These are phyloP conservation scores for Heliconius nattereri DNA, from an alignment of 1,140 invertebrate genomes.

Conservation along the genomic window DNA sequence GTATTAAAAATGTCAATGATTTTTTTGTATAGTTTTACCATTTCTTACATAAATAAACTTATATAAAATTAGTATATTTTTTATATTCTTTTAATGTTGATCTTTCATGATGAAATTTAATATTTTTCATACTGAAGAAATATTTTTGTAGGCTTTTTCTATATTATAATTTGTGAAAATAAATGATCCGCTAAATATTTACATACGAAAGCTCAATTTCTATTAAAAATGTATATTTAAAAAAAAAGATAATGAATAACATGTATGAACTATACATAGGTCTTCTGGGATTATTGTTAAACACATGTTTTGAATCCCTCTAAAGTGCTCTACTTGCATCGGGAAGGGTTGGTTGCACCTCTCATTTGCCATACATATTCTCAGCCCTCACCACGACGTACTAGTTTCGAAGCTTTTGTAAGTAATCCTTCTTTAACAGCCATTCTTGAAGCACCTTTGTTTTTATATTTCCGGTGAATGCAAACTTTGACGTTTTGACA, in stretches of 20 bases:
- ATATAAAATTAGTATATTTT: background rate
- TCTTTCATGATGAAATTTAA: no score
- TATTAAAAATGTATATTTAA: background rate
- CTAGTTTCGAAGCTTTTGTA: constrained; percentile 61
- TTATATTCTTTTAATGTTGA: no score
- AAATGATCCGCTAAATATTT: background rate
- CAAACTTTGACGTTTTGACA: constrained; percentile 57
- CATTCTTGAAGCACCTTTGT: constrained; percentile 58
- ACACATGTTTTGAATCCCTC: constrained; percentile 72
- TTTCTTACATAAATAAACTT: background rate
- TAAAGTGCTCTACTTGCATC: constrained; percentile 68
- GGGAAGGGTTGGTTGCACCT: constrained; percentile 68
- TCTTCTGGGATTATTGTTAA: constrained; percentile 64
- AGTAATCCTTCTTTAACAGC: constrained; percentile 59
- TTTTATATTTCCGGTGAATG: constrained; percentile 62
- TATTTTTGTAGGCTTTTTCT: no score
- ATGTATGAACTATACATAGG: constrained; percentile 3
- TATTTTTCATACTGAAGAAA: no score
- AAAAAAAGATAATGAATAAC: background rate
- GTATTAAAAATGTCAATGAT: background rate
- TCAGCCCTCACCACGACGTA: constrained; percentile 41
- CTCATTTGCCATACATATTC: constrained; percentile 66
- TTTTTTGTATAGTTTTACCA: background rate
- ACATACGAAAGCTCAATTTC: background rate
- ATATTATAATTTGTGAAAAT: no score